Percentiles rank a stretch among this genome's conserved stretches.
phyloP scores from a whole-genome alignment of 2,797 vertebrate species.

The Pipistrellus kuhlii region DNA sequence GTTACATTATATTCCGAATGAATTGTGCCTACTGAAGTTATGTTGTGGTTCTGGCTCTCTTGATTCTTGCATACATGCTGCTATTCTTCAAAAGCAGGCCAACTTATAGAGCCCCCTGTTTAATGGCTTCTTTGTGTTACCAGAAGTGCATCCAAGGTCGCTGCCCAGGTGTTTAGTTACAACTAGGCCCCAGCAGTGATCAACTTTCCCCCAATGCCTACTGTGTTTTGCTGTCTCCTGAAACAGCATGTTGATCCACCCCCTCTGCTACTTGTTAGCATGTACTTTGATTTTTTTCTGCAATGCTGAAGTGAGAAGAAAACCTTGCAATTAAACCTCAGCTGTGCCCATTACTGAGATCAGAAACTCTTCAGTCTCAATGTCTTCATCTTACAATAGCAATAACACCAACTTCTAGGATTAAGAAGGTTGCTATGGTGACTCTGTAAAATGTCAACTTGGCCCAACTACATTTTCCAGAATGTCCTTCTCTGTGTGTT shows the following conservation, averaged over 20 bases:
- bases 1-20: neutral
- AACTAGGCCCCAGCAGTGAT: neutral
- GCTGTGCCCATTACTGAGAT: neutral
- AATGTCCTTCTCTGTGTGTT: constrained; percentile 13
- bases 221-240: neutral
- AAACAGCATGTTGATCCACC: neutral
- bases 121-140: neutral
- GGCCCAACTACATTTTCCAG: neutral
- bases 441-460: neutral
- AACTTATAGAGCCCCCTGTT: neutral
- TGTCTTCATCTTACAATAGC: constrained; percentile 31
- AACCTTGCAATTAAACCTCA: constrained; percentile 30
- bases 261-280: neutral
- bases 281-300: neutral
- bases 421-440: neutral
- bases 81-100: constrained; percentile 9
- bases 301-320: neutral
- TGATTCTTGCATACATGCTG: neutral
- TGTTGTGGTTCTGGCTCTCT: neutral
- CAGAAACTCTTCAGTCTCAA: neutral
- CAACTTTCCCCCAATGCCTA: neutral
- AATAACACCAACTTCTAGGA: neutral
- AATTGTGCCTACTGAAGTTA: neutral
- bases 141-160: neutral
- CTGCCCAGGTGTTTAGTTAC: neutral